Evolutionary conservation across 2,797 vertebrate species (phyloP).

Genomic region (Silurus aristotelis): DNA sequence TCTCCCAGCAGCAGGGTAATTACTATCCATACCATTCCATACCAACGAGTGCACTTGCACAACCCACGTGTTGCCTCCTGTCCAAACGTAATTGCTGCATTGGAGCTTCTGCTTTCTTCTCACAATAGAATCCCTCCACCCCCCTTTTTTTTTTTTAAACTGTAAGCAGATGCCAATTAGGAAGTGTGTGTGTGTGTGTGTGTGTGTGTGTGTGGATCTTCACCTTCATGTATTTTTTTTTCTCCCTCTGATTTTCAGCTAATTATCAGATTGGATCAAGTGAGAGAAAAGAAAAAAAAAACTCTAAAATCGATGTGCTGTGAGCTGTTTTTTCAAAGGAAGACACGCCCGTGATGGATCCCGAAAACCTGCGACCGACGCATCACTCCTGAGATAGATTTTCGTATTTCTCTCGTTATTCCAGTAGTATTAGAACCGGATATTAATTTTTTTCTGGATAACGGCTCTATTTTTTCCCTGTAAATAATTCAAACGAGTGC

Average conservation of each 20-base stretch:
- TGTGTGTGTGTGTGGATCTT: neutral
- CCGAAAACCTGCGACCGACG: neutral
- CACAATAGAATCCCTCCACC: neutral
- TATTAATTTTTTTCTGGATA: no score
- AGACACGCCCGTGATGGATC: neutral
- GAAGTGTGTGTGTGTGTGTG: neutral
- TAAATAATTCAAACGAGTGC: no score
- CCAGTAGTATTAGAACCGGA: no score
- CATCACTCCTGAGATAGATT: neutral
- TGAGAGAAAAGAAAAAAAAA: neutral
- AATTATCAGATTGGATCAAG: neutral
- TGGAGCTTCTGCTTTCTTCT: conserved; percentile 16
- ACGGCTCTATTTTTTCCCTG: no score
- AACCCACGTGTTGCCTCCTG: conserved; percentile 59
- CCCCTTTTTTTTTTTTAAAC: neutral
- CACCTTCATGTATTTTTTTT: neutral
- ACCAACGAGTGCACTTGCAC: conserved; percentile 15
- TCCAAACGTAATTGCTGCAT: conserved; percentile 1
- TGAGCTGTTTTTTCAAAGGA: neutral
- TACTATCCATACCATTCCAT: neutral
- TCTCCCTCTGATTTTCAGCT: neutral
- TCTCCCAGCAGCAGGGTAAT: conserved; percentile 34
- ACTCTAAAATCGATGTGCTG: neutral
- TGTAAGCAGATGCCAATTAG: conserved; percentile 60
- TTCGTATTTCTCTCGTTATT: neutral